Conservation (phyloP, 2,888 invertebrate genomes). For the Hecatera dysodea region DNA sequence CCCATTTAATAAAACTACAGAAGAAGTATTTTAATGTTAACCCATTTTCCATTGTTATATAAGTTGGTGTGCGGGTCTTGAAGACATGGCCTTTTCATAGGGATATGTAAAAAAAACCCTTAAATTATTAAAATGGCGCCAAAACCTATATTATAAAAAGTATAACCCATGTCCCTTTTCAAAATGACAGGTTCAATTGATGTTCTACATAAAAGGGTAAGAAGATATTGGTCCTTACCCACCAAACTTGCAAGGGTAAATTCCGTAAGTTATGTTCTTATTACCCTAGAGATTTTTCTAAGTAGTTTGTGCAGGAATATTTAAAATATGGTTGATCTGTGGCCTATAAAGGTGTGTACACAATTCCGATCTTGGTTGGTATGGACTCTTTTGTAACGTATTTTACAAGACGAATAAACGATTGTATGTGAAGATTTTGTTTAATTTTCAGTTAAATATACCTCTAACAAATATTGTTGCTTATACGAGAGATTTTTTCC, state of each 20-base stretch:
- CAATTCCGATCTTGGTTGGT: slow-evolving; percentile 61
- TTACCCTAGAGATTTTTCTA: slow-evolving; percentile 5
- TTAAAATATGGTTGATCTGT: slow-evolving; percentile 7
- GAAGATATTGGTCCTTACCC: background rate
- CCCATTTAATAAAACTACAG: too few relatives aligned
- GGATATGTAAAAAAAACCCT: too few relatives aligned
- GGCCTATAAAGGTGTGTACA: slow-evolving; percentile 1
- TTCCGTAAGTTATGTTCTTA: background rate
- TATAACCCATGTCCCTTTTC: too few relatives aligned
- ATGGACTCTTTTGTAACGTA: slow-evolving; percentile 75
- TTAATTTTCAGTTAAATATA: slow-evolving; percentile 40
- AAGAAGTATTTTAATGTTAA: too few relatives aligned
- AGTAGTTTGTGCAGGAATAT: slow-evolving; percentile 46
- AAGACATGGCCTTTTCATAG: too few relatives aligned
- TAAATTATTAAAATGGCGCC: too few relatives aligned
- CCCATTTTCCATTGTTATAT: too few relatives aligned
- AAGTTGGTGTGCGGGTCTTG: too few relatives aligned
- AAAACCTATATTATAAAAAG: too few relatives aligned
- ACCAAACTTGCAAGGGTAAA: slow-evolving; percentile 15
- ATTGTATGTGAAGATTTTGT: slow-evolving; percentile 62
- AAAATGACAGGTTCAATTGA: too few relatives aligned
- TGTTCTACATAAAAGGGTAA: slow-evolving; percentile 1
- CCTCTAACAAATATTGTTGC: too few relatives aligned
- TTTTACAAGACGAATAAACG: slow-evolving; percentile 77
- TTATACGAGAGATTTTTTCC: too few relatives aligned